Evolutionary conservation across 2,888 invertebrate genomes (phyloP).

Genomic region (Loripinus fragilis): DNA sequence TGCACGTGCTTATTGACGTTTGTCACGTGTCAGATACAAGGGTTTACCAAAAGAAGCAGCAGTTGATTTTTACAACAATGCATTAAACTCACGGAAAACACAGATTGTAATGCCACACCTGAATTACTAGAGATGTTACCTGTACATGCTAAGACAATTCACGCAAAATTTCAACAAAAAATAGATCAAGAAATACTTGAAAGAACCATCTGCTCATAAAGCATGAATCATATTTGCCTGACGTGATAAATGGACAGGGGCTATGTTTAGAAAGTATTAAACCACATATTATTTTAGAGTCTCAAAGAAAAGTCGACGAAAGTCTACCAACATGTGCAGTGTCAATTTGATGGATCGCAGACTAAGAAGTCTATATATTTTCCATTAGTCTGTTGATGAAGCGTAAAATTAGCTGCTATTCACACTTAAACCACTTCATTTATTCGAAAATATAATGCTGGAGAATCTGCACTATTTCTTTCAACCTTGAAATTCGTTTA

Average conservation of each 20-base stretch:
- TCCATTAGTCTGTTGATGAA: conserved; percentile 5
- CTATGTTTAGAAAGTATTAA: background rate
- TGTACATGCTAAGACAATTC: too few relatives aligned
- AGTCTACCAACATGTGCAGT: conserved; percentile 5
- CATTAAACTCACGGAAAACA: too few relatives aligned
- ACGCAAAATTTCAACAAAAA: too few relatives aligned
- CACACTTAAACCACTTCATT: background rate
- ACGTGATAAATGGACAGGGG: conserved; percentile 1
- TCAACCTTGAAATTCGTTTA: background rate
- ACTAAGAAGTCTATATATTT: background rate
- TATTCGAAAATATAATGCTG: background rate
- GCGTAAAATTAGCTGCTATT: background rate
- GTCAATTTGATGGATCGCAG: conserved; percentile 4
- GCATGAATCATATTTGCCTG: too few relatives aligned
- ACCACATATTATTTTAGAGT: background rate
- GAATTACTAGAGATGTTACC: too few relatives aligned
- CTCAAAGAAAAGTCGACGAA: background rate
- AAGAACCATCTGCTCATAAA: too few relatives aligned
- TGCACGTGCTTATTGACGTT: too few relatives aligned
- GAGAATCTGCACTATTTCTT: background rate
- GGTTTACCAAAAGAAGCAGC: too few relatives aligned
- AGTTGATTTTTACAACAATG: too few relatives aligned
- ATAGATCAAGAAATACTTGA: too few relatives aligned
- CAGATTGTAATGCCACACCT: too few relatives aligned
- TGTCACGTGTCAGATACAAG: too few relatives aligned